A percentile compares a stretch with the other conserved stretches of the same genome.
These are phyloP conservation scores for Tragelaphus buxtoni DNA, from an alignment of 2,113 vertebrate genomes.

Conservation along the genomic window DNA sequence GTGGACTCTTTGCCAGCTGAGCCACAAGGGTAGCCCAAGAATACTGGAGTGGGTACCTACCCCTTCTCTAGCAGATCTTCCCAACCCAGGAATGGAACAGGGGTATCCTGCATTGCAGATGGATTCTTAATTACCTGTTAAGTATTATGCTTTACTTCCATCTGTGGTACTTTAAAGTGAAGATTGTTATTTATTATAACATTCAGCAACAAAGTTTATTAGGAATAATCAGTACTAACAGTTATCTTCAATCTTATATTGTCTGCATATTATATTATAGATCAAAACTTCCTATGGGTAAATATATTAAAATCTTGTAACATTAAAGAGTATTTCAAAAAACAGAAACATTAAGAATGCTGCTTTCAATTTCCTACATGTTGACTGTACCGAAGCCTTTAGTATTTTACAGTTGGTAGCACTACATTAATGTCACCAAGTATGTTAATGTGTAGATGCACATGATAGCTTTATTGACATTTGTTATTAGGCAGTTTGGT, in stretches of 20 bases:
- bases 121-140: conserved; percentile 50
- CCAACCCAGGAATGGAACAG: not conserved
- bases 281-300: not conserved
- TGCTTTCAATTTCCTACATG: not conserved
- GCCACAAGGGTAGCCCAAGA: not conserved
- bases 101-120: not conserved
- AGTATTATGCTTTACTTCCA: conserved; percentile 72
- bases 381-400: not conserved
- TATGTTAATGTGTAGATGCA: not conserved
- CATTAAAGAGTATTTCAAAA: not conserved
- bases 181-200: conserved; percentile 62
- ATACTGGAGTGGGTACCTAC: not conserved
- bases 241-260: not conserved
- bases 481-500: not conserved
- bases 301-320: not conserved
- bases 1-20: not conserved
- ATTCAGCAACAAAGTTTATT: conserved; percentile 57
- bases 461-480: not conserved
- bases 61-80: not conserved
- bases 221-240: conserved; percentile 46
- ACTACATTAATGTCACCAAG: not conserved
- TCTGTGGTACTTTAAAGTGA: conserved; percentile 70
- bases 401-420: not conserved
- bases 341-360: not conserved
- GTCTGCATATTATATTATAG: not conserved